Percentiles rank a stretch among this genome's conserved stretches.
phyloP scores from a whole-genome alignment of 2,888 invertebrate species.

The Portevinia maculata region DNA sequence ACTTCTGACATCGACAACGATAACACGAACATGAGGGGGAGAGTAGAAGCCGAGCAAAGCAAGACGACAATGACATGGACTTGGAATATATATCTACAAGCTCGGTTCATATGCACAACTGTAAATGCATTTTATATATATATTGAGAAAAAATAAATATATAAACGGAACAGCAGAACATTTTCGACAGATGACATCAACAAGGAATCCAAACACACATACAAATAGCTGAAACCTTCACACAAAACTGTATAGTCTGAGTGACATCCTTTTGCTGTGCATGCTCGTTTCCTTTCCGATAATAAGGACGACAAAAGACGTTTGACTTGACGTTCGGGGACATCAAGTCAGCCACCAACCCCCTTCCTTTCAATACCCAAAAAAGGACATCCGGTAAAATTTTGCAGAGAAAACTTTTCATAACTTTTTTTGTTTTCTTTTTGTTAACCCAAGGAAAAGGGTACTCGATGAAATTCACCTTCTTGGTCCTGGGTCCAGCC shows the following conservation, averaged over 20 bases:
- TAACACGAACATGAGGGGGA: constrained; percentile 29
- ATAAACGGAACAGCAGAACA: constrained; percentile 51
- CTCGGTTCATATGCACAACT: constrained; percentile 16
- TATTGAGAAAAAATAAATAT: no score
- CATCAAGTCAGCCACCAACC: constrained; percentile 46
- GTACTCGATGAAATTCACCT: background rate
- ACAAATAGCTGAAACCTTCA: background rate
- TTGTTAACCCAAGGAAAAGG: background rate
- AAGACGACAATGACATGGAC: constrained; percentile 38
- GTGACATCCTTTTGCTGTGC: constrained; percentile 45
- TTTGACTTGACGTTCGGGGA: constrained; percentile 70
- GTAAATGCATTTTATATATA: constrained; percentile 56
- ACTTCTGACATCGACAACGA: constrained; percentile 68
- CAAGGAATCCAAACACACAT: constrained; percentile 24
- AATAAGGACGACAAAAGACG: constrained; percentile 67
- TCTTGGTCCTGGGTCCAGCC: constrained; percentile 60
- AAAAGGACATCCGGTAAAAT: constrained; percentile 65
- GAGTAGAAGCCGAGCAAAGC: constrained; percentile 28
- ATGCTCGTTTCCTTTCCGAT: constrained; percentile 30
- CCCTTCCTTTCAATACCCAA: constrained; percentile 1
- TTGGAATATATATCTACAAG: constrained; percentile 18
- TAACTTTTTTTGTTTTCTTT: constrained; percentile 12
- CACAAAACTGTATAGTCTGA: constrained; percentile 13
- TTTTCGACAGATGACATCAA: constrained; percentile 70
- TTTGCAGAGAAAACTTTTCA: constrained; percentile 66